Conservation (phyloP, 2,888 invertebrate genomes). For the Pyrrhosoma nymphula region DNA sequence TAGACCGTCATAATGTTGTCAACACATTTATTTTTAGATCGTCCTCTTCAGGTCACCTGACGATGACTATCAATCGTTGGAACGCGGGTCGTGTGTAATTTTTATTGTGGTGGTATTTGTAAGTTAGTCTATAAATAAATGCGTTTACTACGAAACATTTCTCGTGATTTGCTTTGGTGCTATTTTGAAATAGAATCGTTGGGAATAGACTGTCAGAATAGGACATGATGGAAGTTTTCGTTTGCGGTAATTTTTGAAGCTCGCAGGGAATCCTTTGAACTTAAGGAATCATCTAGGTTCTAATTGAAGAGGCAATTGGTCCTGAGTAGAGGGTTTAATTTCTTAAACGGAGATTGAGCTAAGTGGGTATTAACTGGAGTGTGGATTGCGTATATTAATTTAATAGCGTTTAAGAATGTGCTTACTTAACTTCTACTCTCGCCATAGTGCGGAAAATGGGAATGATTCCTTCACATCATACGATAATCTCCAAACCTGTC, state of each 20-base stretch:
- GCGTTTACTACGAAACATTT: not conserved
- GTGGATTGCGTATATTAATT: not conserved
- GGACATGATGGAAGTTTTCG: no score
- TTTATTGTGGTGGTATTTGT: no score
- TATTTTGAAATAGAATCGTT: not conserved
- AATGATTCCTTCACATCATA: not conserved
- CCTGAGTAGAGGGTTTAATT: not conserved
- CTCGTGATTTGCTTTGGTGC: not conserved
- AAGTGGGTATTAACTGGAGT: not conserved
- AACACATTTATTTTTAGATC: no score
- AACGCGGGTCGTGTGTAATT: not conserved
- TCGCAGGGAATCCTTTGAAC: no score
- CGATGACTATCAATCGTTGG: not conserved
- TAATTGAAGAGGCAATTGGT: not conserved
- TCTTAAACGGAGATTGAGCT: not conserved
- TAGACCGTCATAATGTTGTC: no score
- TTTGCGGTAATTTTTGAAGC: no score
- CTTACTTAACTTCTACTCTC: not conserved
- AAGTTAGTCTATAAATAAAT: no score
- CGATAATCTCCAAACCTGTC: not conserved
- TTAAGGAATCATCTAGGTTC: not conserved
- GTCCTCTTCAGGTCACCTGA: not conserved
- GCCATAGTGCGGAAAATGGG: not conserved
- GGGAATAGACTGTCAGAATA: no score
- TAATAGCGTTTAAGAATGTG: not conserved